A percentile compares a stretch with the other conserved stretches of the same genome.
These are phyloP conservation scores for Umimayanthus chanpuru DNA, from an alignment of 92 coral and sea anemone species.

Conservation along the genomic window DNA sequence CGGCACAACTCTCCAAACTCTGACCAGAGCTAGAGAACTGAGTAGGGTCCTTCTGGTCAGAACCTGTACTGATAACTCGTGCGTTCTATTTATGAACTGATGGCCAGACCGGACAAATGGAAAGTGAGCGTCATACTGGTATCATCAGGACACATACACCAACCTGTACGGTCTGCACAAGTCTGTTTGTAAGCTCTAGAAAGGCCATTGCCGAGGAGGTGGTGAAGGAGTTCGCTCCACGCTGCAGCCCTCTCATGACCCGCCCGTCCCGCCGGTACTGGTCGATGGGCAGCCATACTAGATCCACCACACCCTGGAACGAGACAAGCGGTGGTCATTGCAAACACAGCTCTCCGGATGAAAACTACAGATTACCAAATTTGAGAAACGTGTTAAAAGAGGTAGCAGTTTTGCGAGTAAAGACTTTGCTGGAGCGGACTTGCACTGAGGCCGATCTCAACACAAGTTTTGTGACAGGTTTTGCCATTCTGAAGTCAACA, in stretches of 20 bases:
- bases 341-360: neutral
- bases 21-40: too few species aligned
- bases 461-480: too few species aligned
- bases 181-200: slow-evolving; percentile 90
- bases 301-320: slow-evolving; percentile 90
- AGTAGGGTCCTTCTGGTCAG: too few species aligned
- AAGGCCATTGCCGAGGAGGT: slow-evolving; percentile 99
- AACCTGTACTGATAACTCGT: too few species aligned
- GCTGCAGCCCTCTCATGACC: slow-evolving; percentile 93
- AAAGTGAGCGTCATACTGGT: too few species aligned
- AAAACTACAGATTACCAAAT: neutral
- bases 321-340: neutral
- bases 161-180: slow-evolving; percentile 93
- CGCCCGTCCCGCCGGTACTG: slow-evolving; percentile 99
- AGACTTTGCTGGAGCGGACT: neutral
- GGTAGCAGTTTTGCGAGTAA: neutral
- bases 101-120: too few species aligned
- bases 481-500: too few species aligned
- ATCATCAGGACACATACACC: neutral
- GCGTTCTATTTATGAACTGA: too few species aligned
- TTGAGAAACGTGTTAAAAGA: neutral
- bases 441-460: neutral
- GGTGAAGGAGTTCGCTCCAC: slow-evolving; percentile 97
- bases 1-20: too few species aligned
- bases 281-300: slow-evolving; percentile 97